A percentile compares a stretch with the other conserved stretches of the same genome.
These are phyloP conservation scores for Ariopsis seemanni DNA, from an alignment of 2,113 vertebrate genomes.

Conservation along the genomic window DNA sequence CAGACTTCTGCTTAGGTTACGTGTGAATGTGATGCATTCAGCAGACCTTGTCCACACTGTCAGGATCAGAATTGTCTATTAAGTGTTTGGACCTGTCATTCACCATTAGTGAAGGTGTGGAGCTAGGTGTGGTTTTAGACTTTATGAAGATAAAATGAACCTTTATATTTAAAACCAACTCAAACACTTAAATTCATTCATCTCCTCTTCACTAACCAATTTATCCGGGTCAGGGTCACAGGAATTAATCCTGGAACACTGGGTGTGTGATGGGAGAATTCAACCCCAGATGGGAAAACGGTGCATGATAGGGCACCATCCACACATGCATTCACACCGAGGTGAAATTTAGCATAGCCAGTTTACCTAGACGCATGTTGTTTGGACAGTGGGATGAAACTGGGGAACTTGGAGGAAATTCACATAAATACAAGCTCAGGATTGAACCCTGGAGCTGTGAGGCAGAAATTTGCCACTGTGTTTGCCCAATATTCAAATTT, in stretches of 20 bases:
- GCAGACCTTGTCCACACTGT: conserved; percentile 16
- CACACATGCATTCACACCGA: neutral
- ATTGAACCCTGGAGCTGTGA: neutral
- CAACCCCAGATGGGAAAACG: neutral
- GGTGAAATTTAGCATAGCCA: neutral
- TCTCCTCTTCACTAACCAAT: neutral
- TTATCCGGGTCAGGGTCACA: neutral
- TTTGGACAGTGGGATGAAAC: neutral
- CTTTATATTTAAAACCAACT: neutral
- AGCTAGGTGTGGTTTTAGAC: neutral
- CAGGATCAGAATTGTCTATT: neutral
- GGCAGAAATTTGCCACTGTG: neutral
- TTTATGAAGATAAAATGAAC: neutral
- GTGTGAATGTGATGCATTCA: conserved; percentile 14
- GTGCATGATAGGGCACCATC: neutral
- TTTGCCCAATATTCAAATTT: neutral
- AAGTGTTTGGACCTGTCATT: neutral
- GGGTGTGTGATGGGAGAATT: neutral
- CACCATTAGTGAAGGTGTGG: neutral
- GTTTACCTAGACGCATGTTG: neutral
- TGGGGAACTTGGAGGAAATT: neutral
- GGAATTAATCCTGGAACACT: neutral
- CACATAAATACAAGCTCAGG: neutral
- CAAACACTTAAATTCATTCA: neutral
- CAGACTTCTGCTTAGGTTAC: conserved; percentile 24